Conservation (phyloP, 2,888 invertebrate genomes). For the Campoplex capitator region DNA sequence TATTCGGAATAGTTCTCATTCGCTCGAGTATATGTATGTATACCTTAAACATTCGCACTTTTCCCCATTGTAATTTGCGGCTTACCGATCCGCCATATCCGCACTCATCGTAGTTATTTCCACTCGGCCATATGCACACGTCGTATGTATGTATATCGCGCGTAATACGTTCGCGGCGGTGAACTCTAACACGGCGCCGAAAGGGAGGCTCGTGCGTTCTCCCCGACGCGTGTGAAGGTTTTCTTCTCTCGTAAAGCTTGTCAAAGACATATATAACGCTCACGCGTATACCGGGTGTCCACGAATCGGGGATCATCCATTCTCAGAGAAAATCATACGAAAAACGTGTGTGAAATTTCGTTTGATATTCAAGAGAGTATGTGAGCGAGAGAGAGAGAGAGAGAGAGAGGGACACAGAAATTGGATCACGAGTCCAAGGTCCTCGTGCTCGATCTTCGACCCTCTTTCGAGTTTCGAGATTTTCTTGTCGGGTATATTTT, state of each 20-base stretch:
- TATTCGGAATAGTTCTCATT: background rate
- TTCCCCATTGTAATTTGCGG: slow-evolving; percentile 10
- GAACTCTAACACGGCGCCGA: slow-evolving; percentile 62
- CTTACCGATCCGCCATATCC: slow-evolving; percentile 20
- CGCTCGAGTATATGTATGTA: background rate
- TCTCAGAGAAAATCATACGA: background rate
- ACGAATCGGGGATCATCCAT: background rate
- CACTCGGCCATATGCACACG: background rate
- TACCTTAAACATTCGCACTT: slow-evolving; percentile 6
- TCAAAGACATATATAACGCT: slow-evolving; percentile 71
- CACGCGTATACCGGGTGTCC: slow-evolving; percentile 14
- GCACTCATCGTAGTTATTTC: slow-evolving; percentile 29
- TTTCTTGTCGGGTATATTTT: background rate
- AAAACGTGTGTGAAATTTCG: background rate
- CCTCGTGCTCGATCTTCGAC: background rate
- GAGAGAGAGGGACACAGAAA: background rate
- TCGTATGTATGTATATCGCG: too few species aligned
- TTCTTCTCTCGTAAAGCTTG: slow-evolving; percentile 72
- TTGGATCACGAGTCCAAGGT: background rate
- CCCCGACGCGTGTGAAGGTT: slow-evolving; percentile 60
- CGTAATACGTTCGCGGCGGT: background rate
- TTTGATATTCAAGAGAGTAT: background rate
- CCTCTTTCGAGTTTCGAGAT: background rate
- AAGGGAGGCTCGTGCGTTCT: slow-evolving; percentile 38
- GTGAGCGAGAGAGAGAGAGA: too few species aligned